Conservation (phyloP, 2,113 vertebrate genomes). For the Smithornis capensis region DNA sequence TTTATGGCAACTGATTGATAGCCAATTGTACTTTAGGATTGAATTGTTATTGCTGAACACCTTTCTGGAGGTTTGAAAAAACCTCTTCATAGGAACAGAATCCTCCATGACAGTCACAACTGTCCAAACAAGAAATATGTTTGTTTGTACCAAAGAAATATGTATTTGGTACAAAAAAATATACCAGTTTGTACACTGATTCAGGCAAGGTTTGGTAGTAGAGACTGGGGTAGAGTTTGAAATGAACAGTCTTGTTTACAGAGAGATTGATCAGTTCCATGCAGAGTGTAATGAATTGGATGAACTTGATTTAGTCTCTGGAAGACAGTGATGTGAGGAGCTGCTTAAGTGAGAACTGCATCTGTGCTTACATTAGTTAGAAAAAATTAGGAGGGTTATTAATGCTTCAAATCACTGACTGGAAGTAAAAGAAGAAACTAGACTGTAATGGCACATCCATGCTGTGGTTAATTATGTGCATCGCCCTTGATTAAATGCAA, state of each 20-base stretch:
- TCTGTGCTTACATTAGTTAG: not conserved
- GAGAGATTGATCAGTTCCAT: not conserved
- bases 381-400: not conserved
- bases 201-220: not conserved
- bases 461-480: not conserved
- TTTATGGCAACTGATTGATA: not conserved
- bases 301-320: not conserved
- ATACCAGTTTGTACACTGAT: not conserved
- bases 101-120: not conserved
- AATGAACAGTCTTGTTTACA: not conserved
- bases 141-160: no score
- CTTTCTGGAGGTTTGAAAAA: not conserved
- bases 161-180: no score
- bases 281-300: not conserved
- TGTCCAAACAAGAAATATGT: not conserved
- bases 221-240: not conserved
- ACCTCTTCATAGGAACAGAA: not conserved
- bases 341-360: not conserved
- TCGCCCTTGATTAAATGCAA: not conserved
- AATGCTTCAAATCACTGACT: not conserved
- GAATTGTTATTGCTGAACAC: accelerated
- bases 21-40: not conserved
- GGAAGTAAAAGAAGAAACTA: not conserved
- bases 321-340: not conserved
- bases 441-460: not conserved